Percentiles rank a stretch among this genome's conserved stretches.
phyloP scores from a whole-genome alignment of 2,888 invertebrate species.

The Drosophila crucigera region DNA sequence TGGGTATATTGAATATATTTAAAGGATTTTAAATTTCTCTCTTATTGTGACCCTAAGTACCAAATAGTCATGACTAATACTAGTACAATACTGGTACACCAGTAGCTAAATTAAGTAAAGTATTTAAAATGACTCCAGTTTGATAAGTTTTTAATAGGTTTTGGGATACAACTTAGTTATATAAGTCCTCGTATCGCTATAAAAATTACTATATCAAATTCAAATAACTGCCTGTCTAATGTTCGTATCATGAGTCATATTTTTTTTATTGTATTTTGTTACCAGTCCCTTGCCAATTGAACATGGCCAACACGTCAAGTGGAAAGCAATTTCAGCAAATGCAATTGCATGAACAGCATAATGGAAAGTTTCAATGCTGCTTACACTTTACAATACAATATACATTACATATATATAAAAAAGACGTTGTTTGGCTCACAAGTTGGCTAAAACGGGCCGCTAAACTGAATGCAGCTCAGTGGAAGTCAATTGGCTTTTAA shows the following conservation, averaged over 20 bases:
- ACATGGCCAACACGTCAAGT: constrained; percentile 47
- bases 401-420: constrained; percentile 19
- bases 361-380: constrained; percentile 54
- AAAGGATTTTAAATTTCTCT: background rate
- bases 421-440: constrained; percentile 30
- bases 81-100: background rate
- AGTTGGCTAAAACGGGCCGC: constrained; percentile 31
- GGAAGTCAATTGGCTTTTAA: constrained; percentile 78
- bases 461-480: constrained; percentile 50
- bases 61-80: background rate
- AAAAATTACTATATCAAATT: constrained; percentile 32
- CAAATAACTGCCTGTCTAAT: constrained; percentile 25
- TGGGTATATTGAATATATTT: background rate
- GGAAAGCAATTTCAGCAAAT: constrained; percentile 69
- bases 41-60: background rate
- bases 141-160: background rate
- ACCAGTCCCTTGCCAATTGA: constrained; percentile 20
- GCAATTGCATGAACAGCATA: constrained; percentile 63
- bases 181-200: constrained; percentile 16
- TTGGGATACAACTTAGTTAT: background rate
- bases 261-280: constrained; percentile 10
- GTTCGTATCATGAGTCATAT: constrained; percentile 12
- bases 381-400: background rate
- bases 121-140: background rate
- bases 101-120: background rate